Percentiles rank a stretch among this genome's conserved stretches.
phyloP scores from a whole-genome alignment of 2,888 invertebrate species.

The Loripinus fragilis region DNA sequence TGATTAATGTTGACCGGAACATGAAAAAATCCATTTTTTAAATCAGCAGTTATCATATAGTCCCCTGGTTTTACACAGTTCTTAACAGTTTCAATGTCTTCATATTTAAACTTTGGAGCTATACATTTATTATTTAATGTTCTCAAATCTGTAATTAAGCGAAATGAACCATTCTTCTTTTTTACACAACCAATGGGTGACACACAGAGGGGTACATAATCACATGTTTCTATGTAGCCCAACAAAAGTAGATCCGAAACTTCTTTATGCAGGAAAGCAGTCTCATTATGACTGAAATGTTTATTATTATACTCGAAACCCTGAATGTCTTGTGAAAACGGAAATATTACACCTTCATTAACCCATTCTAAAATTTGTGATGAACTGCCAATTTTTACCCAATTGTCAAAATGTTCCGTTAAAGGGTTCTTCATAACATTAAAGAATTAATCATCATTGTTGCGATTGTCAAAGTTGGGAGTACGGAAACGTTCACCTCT shows the following conservation, averaged over 20 bases:
- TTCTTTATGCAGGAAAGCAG: slow-evolving; percentile 19
- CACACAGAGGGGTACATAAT: not conserved
- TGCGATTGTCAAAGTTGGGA: not conserved
- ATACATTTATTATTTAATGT: slow-evolving; percentile 18
- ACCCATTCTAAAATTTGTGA: slow-evolving; percentile 18
- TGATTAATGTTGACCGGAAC: no score
- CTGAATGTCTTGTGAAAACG: slow-evolving; percentile 7
- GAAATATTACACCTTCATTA: slow-evolving; percentile 22
- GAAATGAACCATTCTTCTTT: slow-evolving; percentile 19
- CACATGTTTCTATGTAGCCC: slow-evolving; percentile 29
- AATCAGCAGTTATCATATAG: no score
- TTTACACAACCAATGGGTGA: slow-evolving; percentile 30
- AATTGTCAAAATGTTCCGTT: slow-evolving; percentile 7
- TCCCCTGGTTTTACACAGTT: no score
- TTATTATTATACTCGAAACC: slow-evolving; percentile 20
- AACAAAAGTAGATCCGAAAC: slow-evolving; percentile 15
- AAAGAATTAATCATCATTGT: not conserved
- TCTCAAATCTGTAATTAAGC: slow-evolving; percentile 33
- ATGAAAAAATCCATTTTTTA: no score
- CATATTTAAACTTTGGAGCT: slow-evolving; percentile 1
- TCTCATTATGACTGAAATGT: not conserved
- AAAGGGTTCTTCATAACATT: not conserved
- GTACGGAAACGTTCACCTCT: slow-evolving; percentile 5
- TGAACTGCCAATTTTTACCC: slow-evolving; percentile 16
- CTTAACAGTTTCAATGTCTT: slow-evolving; percentile 18